These are phyloP conservation scores for Haplochromis vanheusdeni DNA, from an alignment of 2,113 vertebrate species.

Conservation along the genomic window DNA sequence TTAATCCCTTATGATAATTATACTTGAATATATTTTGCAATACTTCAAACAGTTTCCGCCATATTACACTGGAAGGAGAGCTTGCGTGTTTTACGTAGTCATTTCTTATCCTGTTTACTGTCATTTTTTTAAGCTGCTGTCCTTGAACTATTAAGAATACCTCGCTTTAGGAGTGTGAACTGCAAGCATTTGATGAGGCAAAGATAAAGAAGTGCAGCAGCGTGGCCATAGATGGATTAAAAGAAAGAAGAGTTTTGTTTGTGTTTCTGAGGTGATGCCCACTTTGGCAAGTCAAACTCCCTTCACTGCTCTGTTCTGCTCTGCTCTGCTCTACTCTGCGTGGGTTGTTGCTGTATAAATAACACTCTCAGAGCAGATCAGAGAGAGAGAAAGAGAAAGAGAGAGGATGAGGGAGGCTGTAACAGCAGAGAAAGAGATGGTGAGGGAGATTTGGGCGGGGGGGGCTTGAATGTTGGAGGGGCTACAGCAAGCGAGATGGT, in stretches of 20 bases:
- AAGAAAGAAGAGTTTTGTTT: constrained; percentile 34
- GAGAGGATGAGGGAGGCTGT: constrained; percentile 18
- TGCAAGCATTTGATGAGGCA: constrained; percentile 4
- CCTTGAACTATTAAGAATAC: constrained; percentile 13
- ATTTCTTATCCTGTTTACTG: not conserved
- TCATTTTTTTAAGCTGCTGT: not conserved
- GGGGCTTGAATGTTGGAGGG: not conserved
- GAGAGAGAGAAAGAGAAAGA: constrained; percentile 26
- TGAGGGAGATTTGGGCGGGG: not conserved
- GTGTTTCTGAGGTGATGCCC: constrained; percentile 63
- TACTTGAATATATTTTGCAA: not conserved
- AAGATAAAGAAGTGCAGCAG: constrained; percentile 5
- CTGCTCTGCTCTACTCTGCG: constrained; percentile 55
- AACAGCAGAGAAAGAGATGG: constrained; percentile 6
- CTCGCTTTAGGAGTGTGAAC: not conserved
- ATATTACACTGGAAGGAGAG: not conserved
- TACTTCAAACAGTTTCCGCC: not conserved
- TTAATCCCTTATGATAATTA: not conserved
- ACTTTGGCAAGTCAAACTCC: constrained; percentile 64
- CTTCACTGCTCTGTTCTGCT: constrained; percentile 48
- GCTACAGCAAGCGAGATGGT: not conserved
- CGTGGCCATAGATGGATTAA: constrained; percentile 8
- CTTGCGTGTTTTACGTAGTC: not conserved
- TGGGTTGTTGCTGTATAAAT: constrained; percentile 71
- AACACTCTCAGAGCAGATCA: constrained; percentile 64